Base-by-base conservation (phyloP, 2,888 invertebrate genomes). In the Drosophila prolongata region DNA sequence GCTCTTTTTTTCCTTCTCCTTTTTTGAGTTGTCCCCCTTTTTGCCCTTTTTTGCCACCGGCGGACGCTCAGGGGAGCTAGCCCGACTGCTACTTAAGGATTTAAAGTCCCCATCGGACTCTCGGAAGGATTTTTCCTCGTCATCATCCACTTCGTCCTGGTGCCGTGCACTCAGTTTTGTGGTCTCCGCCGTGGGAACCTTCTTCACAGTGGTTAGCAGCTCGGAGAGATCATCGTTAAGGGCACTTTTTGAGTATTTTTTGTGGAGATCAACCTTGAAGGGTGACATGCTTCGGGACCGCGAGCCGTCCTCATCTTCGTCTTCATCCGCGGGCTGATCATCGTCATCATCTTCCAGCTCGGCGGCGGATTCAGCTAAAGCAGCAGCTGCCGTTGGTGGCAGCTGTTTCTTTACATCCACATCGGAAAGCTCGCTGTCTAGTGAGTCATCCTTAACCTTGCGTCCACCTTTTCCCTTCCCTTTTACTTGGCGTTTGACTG, bases 211-310 rank as follows among this genome's bases (percentile, higher is more conserved):
- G 10, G 90, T 90, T 69, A 90, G 74, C 67, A 90, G 75, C 73
- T 90, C 90, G 60, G 90, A 90, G 53, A 89, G 86, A 82, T 91
- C 91, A 73, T 91, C 90, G 76, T 91, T 91, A 77, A 91, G 90
- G 67, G 92, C 92, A 90, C 91, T 92, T 91, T 92, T 91, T 66
- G 92, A 92, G 86, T 92, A 92, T 90, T 92, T 92, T 72, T 92
- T 92, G 77, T 92, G 92, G 67, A 92, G 86, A 87, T 92, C 92
- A 61, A 92, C 91, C 66, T 92, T 92, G 58, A 91, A 92, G 1
- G 91, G 91, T 1, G 92, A 92, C 84, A 91, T 89, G 75, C 92
- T 92, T 49, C 92, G 90, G 24, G 92, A 91, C 19, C 90, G 76
- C n/a, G 83, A 90, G 16, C 77, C 76, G 43, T 85, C 79, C 16